Evolutionary conservation across 2,888 invertebrate species (phyloP).

Genomic region (Liopterus haemorrhoidalis): DNA sequence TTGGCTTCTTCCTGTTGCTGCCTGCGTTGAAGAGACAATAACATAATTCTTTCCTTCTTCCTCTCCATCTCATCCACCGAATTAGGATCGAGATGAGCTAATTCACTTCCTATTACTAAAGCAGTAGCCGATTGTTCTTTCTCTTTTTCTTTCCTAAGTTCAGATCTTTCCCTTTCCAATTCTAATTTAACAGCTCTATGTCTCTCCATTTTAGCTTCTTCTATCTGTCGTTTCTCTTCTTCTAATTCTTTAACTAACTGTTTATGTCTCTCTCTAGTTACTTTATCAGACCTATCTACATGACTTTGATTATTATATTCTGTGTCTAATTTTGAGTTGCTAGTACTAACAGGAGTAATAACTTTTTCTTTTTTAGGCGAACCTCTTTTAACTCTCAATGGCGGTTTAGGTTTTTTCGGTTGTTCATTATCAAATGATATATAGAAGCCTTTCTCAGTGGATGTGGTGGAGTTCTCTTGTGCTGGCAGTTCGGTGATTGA

Average conservation of each 20-base stretch:
- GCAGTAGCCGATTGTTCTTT: slow-evolving; percentile 49
- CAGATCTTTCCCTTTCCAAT: slow-evolving; percentile 42
- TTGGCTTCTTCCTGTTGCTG: slow-evolving; percentile 86
- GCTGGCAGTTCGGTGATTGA: slow-evolving; percentile 44
- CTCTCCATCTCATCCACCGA: slow-evolving; percentile 86
- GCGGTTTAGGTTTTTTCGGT: slow-evolving; percentile 84
- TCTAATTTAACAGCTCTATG: slow-evolving; percentile 40
- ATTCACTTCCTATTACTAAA: slow-evolving; percentile 62
- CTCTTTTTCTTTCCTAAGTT: slow-evolving; percentile 47
- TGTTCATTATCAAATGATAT: slow-evolving; percentile 87
- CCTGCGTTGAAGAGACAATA: slow-evolving; percentile 81
- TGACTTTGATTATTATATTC: slow-evolving; percentile 16
- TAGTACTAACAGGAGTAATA: too few species aligned
- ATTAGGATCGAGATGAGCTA: slow-evolving; percentile 62
- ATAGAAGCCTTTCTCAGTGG: slow-evolving; percentile 80
- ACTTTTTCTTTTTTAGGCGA: slow-evolving; percentile 71
- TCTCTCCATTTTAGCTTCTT: slow-evolving; percentile 41
- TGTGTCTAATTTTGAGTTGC: slow-evolving; percentile 7
- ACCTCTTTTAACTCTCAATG: slow-evolving; percentile 63
- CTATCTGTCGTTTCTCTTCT: slow-evolving; percentile 43
- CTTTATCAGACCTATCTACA: slow-evolving; percentile 11
- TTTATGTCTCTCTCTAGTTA: slow-evolving; percentile 33
- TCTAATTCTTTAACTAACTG: slow-evolving; percentile 49
- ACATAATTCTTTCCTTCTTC: slow-evolving; percentile 86
- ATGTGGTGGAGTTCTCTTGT: slow-evolving; percentile 47